Conservation (phyloP, 1,140 invertebrate genomes). For the Drosophila tsacasi region DNA sequence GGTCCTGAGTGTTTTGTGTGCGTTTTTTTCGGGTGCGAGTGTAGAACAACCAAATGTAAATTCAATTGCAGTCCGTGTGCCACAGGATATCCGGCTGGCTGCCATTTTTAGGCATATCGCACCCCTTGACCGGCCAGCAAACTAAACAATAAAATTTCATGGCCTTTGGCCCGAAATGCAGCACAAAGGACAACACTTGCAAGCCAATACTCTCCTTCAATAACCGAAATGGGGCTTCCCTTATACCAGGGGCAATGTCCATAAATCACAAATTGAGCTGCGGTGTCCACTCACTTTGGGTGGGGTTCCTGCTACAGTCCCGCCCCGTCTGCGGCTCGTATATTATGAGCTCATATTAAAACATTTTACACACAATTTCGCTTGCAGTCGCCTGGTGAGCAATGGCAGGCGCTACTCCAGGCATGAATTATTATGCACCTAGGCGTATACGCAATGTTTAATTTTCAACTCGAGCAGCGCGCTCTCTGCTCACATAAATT, state of each 20-base stretch:
- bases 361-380: slow-evolving; percentile 83
- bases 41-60: slow-evolving; percentile 73
- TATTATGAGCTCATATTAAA: slow-evolving; percentile 83
- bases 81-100: slow-evolving; percentile 75
- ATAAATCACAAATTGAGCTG: slow-evolving; percentile 82
- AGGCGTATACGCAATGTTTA: slow-evolving; percentile 84
- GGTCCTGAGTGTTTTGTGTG: slow-evolving; percentile 41
- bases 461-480: slow-evolving; percentile 73
- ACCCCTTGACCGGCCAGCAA: slow-evolving; percentile 64
- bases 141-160: slow-evolving; percentile 77
- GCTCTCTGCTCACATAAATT: slow-evolving; percentile 74
- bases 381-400: slow-evolving; percentile 54
- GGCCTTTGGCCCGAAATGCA: slow-evolving; percentile 45
- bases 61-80: slow-evolving; percentile 72
- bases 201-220: slow-evolving; percentile 31
- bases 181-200: slow-evolving; percentile 60
- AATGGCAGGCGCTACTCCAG: slow-evolving; percentile 47
- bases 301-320: neutral
- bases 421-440: slow-evolving; percentile 83
- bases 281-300: slow-evolving; percentile 33
- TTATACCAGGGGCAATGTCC: slow-evolving; percentile 16
- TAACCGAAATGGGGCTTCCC: slow-evolving; percentile 21
- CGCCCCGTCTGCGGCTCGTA: slow-evolving; percentile 56
- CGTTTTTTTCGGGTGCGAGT: slow-evolving; percentile 19
- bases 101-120: slow-evolving; percentile 76